Evolutionary conservation across 2,888 invertebrate species (phyloP).

Genomic region (Stramonita haemastoma): DNA sequence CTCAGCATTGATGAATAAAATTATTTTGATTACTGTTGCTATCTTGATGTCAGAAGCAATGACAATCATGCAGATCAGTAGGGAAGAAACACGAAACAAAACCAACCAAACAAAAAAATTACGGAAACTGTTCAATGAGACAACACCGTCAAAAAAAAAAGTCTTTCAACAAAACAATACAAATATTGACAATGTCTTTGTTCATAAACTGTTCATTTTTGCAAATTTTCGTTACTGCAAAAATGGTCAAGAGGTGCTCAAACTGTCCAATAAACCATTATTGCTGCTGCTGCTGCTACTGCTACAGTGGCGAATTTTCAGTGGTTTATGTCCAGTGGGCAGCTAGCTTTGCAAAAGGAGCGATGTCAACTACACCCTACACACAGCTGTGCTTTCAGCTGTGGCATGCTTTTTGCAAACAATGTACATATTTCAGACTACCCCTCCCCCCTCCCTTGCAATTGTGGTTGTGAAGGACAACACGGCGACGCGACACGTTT

Average conservation of each 20-base stretch:
- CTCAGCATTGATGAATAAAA: too few relatives aligned
- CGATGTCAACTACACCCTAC: neutral
- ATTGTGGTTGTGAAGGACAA: neutral
- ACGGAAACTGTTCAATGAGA: neutral
- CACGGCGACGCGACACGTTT: neutral
- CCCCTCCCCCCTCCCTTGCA: neutral
- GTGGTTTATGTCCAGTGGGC: conserved; percentile 1
- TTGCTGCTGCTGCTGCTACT: too few relatives aligned
- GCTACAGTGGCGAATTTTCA: neutral
- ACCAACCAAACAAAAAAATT: too few relatives aligned
- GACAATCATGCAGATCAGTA: too few relatives aligned
- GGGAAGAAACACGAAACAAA: too few relatives aligned
- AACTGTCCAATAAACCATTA: neutral
- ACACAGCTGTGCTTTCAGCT: neutral
- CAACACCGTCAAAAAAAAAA: neutral
- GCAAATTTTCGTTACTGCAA: conserved; percentile 3
- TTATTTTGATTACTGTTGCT: too few relatives aligned
- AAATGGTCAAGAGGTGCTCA: neutral
- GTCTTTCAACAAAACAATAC: neutral
- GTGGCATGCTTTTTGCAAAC: neutral
- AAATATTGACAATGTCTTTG: neutral
- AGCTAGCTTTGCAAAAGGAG: conserved; percentile 9
- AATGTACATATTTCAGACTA: neutral
- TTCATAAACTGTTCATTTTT: neutral
- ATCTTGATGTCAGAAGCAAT: too few relatives aligned